Conservation (phyloP, 2,113 vertebrate genomes). For the Lutjanus erythropterus region DNA sequence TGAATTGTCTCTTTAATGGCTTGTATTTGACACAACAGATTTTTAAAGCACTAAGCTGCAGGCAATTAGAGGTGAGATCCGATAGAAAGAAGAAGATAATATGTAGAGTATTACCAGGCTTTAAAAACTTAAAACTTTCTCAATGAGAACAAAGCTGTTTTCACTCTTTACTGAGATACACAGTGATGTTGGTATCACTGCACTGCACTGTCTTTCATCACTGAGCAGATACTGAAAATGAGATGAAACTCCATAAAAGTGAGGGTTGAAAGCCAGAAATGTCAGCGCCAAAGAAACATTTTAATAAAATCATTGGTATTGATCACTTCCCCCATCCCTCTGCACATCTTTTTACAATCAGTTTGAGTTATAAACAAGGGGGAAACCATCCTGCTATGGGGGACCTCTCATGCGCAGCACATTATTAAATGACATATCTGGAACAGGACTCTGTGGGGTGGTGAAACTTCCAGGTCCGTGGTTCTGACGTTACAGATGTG, state of each 20-base stretch:
- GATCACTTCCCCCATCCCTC: conserved; percentile 6
- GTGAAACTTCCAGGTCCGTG: conserved; percentile 56
- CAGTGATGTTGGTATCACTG: neutral
- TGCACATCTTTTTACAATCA: conserved; percentile 4
- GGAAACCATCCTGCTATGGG: conserved; percentile 22
- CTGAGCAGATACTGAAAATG: neutral
- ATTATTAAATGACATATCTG: conserved; percentile 74
- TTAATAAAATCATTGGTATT: conserved; percentile 6
- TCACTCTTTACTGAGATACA: neutral
- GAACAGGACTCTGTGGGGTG: conserved; percentile 70
- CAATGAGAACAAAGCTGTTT: no score
- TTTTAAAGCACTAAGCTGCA: neutral
- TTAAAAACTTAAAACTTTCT: no score
- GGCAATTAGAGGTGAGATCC: neutral
- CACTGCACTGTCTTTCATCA: conserved; percentile 18
- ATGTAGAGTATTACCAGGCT: no score
- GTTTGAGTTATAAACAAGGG: conserved; percentile 6
- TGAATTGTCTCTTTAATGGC: neutral
- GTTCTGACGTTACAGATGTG: conserved; percentile 64
- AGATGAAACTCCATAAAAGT: no score
- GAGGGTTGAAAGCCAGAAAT: neutral
- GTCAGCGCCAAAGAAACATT: conserved; percentile 3
- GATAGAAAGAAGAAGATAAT: neutral
- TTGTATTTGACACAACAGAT: neutral
- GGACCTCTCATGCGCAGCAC: conserved; percentile 42